Evolutionary conservation across 1,140 invertebrate species (phyloP).

Genomic region (Adoxophyes honmai): DNA sequence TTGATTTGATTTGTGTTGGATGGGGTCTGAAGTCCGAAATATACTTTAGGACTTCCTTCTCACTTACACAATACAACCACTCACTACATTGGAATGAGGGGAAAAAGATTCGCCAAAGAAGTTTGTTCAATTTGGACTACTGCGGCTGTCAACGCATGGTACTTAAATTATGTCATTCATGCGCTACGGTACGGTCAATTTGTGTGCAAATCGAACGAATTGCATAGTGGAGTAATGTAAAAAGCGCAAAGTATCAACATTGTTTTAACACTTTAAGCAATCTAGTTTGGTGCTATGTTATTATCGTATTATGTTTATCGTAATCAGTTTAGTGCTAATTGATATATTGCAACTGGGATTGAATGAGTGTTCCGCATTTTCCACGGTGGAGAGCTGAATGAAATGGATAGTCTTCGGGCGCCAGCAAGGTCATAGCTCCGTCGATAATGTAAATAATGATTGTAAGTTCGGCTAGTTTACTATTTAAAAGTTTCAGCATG

Average conservation of each 20-base stretch:
- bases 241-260: conserved; percentile 6
- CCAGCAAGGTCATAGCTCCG: conserved; percentile 46
- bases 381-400: background rate
- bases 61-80: background rate
- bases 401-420: conserved; percentile 24
- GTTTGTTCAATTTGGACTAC: background rate
- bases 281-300: background rate
- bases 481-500: too few relatives aligned
- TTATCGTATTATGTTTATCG: conserved; percentile 4
- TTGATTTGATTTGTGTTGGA: background rate
- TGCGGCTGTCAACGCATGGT: background rate
- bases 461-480: conserved; percentile 34
- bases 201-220: conserved; percentile 7
- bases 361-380: background rate
- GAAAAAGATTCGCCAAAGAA: background rate
- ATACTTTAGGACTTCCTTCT: background rate
- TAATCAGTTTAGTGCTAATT: background rate
- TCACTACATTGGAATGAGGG: too few relatives aligned
- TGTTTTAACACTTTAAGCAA: conserved; percentile 1
- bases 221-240: conserved; percentile 3
- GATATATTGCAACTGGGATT: background rate
- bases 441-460: conserved; percentile 56
- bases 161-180: conserved; percentile 14
- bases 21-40: background rate
- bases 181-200: conserved; percentile 12